A percentile compares a stretch with the other conserved stretches of the same genome.
phyloP scores from a whole-genome alignment of 2,888 invertebrate genomes.

The Acrobasis repandana region DNA sequence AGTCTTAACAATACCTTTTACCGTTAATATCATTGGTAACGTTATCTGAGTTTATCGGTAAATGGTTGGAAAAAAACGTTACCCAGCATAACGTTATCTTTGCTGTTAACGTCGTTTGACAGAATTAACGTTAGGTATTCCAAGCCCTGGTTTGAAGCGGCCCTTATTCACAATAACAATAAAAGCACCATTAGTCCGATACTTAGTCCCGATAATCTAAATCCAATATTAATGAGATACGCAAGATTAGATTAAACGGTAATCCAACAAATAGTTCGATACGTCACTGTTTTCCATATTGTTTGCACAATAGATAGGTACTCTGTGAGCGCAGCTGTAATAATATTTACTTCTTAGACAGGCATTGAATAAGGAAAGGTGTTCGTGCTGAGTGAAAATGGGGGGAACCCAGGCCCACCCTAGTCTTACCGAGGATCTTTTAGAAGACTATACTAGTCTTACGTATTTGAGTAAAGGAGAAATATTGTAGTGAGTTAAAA shows the following conservation, averaged over 20 bases:
- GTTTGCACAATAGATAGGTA: background rate
- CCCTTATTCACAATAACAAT: too few relatives aligned
- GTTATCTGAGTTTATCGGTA: too few relatives aligned
- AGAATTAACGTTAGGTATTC: too few relatives aligned
- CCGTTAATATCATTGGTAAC: too few relatives aligned
- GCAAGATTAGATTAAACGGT: background rate
- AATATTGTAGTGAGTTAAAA: conserved; percentile 83
- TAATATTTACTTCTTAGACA: background rate
- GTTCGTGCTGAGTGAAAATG: conserved; percentile 45
- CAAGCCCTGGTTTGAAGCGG: too few relatives aligned
- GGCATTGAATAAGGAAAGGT: background rate
- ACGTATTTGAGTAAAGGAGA: conserved; percentile 85
- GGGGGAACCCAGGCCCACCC: conserved; percentile 72
- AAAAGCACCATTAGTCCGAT: too few relatives aligned
- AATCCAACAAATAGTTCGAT: background rate
- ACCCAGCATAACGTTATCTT: too few relatives aligned
- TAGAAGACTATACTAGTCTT: conserved; percentile 84
- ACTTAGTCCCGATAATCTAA: background rate
- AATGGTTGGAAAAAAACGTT: too few relatives aligned
- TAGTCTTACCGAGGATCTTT: conserved; percentile 78
- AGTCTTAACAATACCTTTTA: too few relatives aligned
- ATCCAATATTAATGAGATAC: background rate
- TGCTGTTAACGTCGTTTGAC: too few relatives aligned
- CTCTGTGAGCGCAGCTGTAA: conserved; percentile 13
- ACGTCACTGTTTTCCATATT: conserved; percentile 7